These are phyloP conservation scores for Apamea crenata DNA, from an alignment of 2,888 invertebrate species.

Conservation along the genomic window DNA sequence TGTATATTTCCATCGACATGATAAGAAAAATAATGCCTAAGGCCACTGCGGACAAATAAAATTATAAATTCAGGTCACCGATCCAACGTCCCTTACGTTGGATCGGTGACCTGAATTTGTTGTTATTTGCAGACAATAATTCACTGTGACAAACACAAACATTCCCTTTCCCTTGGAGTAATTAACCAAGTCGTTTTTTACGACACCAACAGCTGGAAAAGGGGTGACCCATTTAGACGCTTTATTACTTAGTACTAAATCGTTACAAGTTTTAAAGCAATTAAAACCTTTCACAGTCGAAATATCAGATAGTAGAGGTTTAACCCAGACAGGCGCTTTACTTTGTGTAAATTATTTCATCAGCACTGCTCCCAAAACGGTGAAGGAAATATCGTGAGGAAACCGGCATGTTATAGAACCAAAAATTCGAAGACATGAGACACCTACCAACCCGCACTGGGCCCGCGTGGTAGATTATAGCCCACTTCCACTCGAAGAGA, in stretches of 20 bases:
- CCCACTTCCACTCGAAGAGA: too few species aligned
- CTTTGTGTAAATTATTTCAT: too few species aligned
- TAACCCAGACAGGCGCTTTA: too few species aligned
- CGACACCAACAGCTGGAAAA: slow-evolving; percentile 19
- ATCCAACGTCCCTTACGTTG: too few species aligned
- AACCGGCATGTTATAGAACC: too few species aligned
- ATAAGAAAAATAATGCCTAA: neutral
- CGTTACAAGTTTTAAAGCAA: slow-evolving; percentile 20
- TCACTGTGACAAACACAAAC: neutral
- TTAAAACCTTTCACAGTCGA: neutral
- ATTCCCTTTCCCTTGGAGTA: neutral
- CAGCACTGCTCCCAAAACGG: too few species aligned
- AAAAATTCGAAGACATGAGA: too few species aligned
- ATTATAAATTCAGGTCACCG: too few species aligned
- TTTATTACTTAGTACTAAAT: slow-evolving; percentile 7
- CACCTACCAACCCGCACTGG: too few species aligned
- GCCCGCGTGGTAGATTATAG: too few species aligned
- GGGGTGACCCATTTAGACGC: slow-evolving; percentile 16
- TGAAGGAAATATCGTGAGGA: too few species aligned
- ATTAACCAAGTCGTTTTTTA: slow-evolving; percentile 34
- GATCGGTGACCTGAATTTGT: neutral
- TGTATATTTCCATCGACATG: neutral
- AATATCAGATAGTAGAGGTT: neutral
- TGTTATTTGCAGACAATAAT: neutral
- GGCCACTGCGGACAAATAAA: neutral